A percentile compares a stretch with the other conserved stretches of the same genome.
phyloP scores from a whole-genome alignment of 2,888 invertebrate genomes.

The Biston betularia region DNA sequence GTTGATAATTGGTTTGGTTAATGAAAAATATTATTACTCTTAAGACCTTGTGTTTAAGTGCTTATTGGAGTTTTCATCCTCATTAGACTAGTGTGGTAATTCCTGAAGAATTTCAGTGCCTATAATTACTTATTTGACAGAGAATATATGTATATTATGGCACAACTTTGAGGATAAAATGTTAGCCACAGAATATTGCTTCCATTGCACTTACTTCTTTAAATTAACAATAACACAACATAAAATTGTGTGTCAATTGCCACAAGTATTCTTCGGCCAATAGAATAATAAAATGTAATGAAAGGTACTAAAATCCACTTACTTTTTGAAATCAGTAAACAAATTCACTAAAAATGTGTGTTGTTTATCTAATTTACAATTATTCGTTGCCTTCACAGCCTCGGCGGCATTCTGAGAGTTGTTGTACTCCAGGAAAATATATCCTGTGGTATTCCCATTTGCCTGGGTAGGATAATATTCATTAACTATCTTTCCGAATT shows the following conservation, averaged over 20 bases:
- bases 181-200: no score
- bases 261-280: no score
- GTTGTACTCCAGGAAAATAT: constrained; percentile 96
- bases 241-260: not conserved
- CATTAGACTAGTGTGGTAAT: no score
- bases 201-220: not conserved
- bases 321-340: constrained; percentile 98
- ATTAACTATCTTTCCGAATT: constrained; percentile 93
- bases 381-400: constrained; percentile 95
- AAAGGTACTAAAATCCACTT: constrained; percentile 61
- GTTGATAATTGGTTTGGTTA: no score
- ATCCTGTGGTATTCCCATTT: constrained; percentile 95
- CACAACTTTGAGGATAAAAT: not conserved
- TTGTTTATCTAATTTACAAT: constrained; percentile 97
- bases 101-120: no score
- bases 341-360: constrained; percentile 97
- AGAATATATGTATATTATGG: no score
- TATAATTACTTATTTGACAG: no score
- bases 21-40: no score
- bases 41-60: no score
- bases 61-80: not conserved
- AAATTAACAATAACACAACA: not conserved
- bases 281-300: not conserved
- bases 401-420: constrained; percentile 94
- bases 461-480: constrained; percentile 95